Evolutionary conservation across 2,888 invertebrate species (phyloP), one percentile per base, ranked within the genome.

Genomic region (Polyploca ridens): DNA sequence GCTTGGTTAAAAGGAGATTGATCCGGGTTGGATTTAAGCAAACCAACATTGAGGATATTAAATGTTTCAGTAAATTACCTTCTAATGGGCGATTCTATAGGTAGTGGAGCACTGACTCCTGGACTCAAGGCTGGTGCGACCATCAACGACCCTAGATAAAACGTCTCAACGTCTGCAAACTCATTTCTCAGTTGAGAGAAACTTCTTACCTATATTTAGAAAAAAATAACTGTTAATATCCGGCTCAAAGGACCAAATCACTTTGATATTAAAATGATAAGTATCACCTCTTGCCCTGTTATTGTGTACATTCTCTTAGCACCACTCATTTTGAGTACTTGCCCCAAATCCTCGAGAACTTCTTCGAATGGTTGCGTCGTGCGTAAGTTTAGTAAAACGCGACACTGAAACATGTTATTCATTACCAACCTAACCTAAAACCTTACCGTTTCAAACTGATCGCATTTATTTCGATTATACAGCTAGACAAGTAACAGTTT

Each of bases 331-430:
- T 98, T 98, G 71, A 99, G 94, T 61, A 98, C 98, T 93, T 98
- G 97, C 60, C 98, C 98, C 82, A 99, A 95, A 90, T 99, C 99
- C 87, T 97, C 97, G 66, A 99, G 94, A 44, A 99, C 98, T 85
- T 99, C 98, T 90, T 99, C 99, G 85, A 98, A 99, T 0, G 98
- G 98, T 83, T 99, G 98, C 41, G 97, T 97, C 19, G 99, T 99
- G 71, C 98, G 96, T 77, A 99, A 95, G 87, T 99, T 99, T 69
- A 99, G 94, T 74, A 99, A 94, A 62, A 99, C 98, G 70, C 98
- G 97, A 87, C 98, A 98, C 97, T 98, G 94, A 8, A 79, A 86
- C 63, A 67, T 64, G 68, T 58, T 57, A 62, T 27, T 14, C 57
- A 38, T n/a, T 49, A 54, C 19, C 54, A 54, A 54, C 54, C 1